A percentile compares a stretch with the other conserved stretches of the same genome.
phyloP scores from a whole-genome alignment of 2,888 invertebrate genomes.

The Drosophila meridiana region DNA sequence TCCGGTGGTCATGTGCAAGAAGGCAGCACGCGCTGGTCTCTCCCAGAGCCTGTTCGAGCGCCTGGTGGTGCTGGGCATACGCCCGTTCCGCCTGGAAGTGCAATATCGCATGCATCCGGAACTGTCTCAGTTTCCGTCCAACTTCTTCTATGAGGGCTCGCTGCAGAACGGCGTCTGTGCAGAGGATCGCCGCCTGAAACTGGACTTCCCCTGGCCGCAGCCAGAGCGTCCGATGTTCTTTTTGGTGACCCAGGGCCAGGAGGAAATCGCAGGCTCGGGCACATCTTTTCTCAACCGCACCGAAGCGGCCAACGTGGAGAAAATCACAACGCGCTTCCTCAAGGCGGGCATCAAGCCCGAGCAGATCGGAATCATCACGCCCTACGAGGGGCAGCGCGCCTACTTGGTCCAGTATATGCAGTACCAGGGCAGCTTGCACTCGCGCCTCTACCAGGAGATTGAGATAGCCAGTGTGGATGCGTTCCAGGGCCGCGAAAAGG shows the following conservation, averaged over 20 bases:
- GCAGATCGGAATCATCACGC: conserved; percentile 99
- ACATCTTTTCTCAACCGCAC: conserved; percentile 99
- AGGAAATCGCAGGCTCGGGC: conserved; percentile 99
- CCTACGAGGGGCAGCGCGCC: conserved; percentile 99
- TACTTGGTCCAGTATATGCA: conserved; percentile 99
- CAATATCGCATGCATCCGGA: conserved; percentile 99
- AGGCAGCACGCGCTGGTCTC: conserved; percentile 98
- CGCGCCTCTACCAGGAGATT: conserved; percentile 98
- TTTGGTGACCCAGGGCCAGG: conserved; percentile 98
- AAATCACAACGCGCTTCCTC: conserved; percentile 97
- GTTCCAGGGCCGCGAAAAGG: conserved; percentile 99
- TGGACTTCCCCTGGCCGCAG: conserved; percentile 99
- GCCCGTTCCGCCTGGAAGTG: conserved; percentile 98
- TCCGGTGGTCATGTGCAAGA: conserved; percentile 99
- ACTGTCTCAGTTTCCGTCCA: conserved; percentile 98
- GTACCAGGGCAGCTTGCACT: conserved; percentile 98
- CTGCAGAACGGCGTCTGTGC: conserved; percentile 99
- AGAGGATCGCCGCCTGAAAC: conserved; percentile 95
- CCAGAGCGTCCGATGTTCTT: conserved; percentile 99
- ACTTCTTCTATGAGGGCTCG: conserved; percentile 99
- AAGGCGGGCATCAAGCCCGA: conserved; percentile 98
- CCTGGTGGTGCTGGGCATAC: conserved; percentile 97
- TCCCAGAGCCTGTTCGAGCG: conserved; percentile 99
- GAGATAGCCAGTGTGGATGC: conserved; percentile 99
- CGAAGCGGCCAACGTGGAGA: conserved; percentile 99